phyloP scores from a whole-genome alignment of 2,888 invertebrate species.

The Agapetus fuscipes region DNA sequence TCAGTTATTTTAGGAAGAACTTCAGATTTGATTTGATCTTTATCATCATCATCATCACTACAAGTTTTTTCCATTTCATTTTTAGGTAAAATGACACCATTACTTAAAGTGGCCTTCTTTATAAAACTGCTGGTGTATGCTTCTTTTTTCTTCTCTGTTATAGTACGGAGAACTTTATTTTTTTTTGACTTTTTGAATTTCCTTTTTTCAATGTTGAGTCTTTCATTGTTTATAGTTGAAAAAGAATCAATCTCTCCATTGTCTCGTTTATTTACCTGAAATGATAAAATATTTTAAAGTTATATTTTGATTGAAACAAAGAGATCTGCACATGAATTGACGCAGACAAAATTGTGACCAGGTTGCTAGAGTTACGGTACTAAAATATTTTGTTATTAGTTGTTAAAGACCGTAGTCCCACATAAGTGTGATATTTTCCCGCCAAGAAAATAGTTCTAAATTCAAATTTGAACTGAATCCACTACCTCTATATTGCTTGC shows the following conservation, averaged over 20 bases:
- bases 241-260: slow-evolving; percentile 22
- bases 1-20: slow-evolving; percentile 46
- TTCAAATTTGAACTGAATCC: too few species aligned
- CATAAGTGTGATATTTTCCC: too few species aligned
- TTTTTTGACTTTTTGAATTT: slow-evolving; percentile 33
- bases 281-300: slow-evolving; percentile 2
- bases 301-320: too few species aligned
- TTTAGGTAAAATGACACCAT: slow-evolving; percentile 25
- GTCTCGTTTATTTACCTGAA: slow-evolving; percentile 23
- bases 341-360: too few species aligned
- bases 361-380: too few species aligned
- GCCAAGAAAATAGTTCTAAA: too few species aligned
- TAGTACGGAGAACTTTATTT: neutral
- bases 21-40: slow-evolving; percentile 24
- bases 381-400: too few species aligned
- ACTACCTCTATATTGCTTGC: slow-evolving; percentile 54
- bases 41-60: slow-evolving; percentile 29
- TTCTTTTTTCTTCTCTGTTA: slow-evolving; percentile 1
- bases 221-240: slow-evolving; percentile 5
- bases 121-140: slow-evolving; percentile 34
- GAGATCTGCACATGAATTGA: too few species aligned
- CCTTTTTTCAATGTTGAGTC: slow-evolving; percentile 4
- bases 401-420: too few species aligned
- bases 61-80: slow-evolving; percentile 1
- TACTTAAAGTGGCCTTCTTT: slow-evolving; percentile 32